Evolutionary conservation across 2,113 vertebrate genomes (phyloP).

Genomic region (Strix aluco): DNA sequence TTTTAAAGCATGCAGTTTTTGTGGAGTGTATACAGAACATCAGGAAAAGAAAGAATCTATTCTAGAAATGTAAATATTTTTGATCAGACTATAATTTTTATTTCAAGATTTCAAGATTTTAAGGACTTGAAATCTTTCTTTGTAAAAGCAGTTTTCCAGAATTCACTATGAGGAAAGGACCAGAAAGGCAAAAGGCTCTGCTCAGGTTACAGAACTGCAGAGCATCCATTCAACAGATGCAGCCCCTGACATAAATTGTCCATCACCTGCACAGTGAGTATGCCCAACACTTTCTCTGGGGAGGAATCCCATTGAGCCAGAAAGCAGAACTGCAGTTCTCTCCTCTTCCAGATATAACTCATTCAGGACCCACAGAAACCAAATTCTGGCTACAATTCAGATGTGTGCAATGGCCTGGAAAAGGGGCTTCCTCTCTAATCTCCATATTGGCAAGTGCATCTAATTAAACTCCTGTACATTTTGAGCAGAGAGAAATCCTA

Average conservation of each 20-base stretch:
- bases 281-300: neutral
- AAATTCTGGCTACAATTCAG: constrained; percentile 5
- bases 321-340: neutral
- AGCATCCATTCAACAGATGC: neutral
- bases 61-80: neutral
- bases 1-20: neutral
- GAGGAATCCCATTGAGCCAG: neutral
- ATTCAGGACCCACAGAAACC: neutral
- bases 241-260: neutral
- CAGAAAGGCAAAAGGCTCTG: neutral
- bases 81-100: neutral
- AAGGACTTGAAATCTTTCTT: neutral
- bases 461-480: constrained; percentile 31
- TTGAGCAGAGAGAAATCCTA: constrained; percentile 27
- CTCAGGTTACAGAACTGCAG: neutral
- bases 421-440: constrained; percentile 53
- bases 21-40: neutral
- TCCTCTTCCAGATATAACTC: neutral
- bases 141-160: neutral
- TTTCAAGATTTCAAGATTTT: neutral
- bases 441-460: constrained; percentile 13
- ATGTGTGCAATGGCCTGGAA: constrained; percentile 15
- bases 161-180: neutral
- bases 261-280: neutral
- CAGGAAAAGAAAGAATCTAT: neutral